Conservation (phyloP, 2,888 invertebrate genomes). For the Hanleya hanleyi region DNA sequence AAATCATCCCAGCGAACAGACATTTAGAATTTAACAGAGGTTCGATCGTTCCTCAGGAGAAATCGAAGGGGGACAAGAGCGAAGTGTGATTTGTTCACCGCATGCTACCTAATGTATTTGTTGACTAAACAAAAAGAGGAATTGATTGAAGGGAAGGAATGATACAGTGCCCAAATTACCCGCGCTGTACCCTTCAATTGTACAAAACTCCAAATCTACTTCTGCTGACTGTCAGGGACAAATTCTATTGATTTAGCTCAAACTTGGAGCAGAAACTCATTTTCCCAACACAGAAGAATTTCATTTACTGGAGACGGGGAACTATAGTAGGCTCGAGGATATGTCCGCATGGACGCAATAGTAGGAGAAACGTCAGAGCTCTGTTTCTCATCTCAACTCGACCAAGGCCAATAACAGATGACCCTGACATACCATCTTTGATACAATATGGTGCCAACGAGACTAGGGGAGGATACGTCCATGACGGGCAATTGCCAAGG, state of each 20-base stretch:
- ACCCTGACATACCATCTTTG: not conserved
- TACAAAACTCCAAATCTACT: conserved; percentile 7
- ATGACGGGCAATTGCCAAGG: not conserved
- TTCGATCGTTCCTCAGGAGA: not conserved
- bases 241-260: conserved; percentile 8
- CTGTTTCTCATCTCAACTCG: not conserved
- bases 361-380: not conserved
- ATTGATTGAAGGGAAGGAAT: conserved; percentile 1
- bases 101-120: conserved; percentile 7
- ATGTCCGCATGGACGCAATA: not conserved
- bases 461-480: not conserved
- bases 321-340: not conserved
- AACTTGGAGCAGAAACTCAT: not conserved
- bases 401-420: not conserved
- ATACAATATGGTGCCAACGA: not conserved
- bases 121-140: conserved; percentile 7
- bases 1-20: not conserved
- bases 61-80: not conserved
- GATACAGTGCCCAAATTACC: conserved; percentile 6
- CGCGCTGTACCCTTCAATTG: not conserved
- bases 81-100: conserved; percentile 7
- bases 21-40: not conserved
- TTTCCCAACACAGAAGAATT: not conserved
- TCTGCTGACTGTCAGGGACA: not conserved
- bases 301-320: conserved; percentile 5